Evolutionary conservation across 1,140 invertebrate genomes (phyloP).

Genomic region (Paraescarpia echinospica): DNA sequence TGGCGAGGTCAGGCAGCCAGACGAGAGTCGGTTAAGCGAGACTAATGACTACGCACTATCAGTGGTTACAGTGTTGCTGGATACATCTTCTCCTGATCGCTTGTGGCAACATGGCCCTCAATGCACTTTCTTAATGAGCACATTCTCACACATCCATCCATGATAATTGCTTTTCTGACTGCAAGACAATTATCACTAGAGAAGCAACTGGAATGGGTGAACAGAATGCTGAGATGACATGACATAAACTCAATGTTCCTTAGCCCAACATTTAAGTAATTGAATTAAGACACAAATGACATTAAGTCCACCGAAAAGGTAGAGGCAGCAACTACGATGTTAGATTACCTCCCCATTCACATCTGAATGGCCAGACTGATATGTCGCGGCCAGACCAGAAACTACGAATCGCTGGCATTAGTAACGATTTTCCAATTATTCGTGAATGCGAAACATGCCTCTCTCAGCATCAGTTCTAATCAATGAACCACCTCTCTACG

Average conservation of each 20-base stretch:
- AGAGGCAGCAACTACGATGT: neutral
- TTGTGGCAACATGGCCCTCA: neutral
- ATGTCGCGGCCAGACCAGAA: neutral
- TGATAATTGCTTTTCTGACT: neutral
- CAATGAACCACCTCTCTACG: neutral
- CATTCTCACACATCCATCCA: neutral
- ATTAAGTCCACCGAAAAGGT: neutral
- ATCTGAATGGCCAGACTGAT: neutral
- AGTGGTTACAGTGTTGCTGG: neutral
- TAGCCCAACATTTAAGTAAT: neutral
- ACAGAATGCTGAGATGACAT: neutral
- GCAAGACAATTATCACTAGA: neutral
- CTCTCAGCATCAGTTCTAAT: neutral
- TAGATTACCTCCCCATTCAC: neutral
- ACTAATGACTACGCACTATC: neutral
- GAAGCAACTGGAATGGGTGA: neutral
- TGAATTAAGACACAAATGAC: neutral
- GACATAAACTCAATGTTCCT: neutral
- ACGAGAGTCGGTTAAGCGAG: too few species aligned
- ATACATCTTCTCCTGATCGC: neutral
- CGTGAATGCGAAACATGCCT: neutral
- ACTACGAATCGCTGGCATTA: neutral
- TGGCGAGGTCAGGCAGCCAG: too few species aligned
- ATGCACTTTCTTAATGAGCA: neutral
- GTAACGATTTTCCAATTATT: neutral